These are phyloP conservation scores for Elephantulus edwardii DNA, from an alignment of 2,113 vertebrate genomes.

Conservation along the genomic window DNA sequence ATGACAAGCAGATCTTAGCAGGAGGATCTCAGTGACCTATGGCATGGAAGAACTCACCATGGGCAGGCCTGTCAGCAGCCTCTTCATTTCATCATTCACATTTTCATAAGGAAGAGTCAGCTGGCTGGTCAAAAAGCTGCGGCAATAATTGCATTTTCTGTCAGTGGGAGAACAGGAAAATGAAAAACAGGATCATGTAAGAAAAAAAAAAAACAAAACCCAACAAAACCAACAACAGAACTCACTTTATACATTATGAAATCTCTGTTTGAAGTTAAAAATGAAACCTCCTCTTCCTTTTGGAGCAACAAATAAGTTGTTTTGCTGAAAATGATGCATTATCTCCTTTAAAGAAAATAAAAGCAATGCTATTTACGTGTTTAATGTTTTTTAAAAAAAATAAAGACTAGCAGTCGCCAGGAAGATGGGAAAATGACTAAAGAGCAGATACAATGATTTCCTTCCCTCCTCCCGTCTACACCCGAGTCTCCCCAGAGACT, in stretches of 20 bases:
- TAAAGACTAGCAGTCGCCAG: neutral
- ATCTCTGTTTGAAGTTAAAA: slow-evolving; percentile 36
- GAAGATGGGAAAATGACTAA: slow-evolving; percentile 1
- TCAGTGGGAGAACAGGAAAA: slow-evolving; percentile 26
- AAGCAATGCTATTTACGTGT: slow-evolving; percentile 29
- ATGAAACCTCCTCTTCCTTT: slow-evolving; percentile 39
- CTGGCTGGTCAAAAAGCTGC: neutral
- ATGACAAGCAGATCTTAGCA: neutral
- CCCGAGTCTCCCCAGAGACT: neutral
- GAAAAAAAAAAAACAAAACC: slow-evolving; percentile 30
- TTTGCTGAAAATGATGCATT: neutral
- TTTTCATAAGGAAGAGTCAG: slow-evolving; percentile 38
- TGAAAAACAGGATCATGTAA: slow-evolving; percentile 3
- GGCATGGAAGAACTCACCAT: neutral
- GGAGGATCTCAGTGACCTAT: neutral
- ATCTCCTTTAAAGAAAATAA: slow-evolving; percentile 42
- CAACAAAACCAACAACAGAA: too few relatives aligned
- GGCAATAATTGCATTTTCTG: slow-evolving; percentile 7
- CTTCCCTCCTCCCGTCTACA: neutral
- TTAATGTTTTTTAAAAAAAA: slow-evolving; percentile 43
- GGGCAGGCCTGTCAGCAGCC: neutral
- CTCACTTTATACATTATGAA: neutral
- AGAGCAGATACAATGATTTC: slow-evolving; percentile 41
- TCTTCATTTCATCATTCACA: slow-evolving; percentile 9
- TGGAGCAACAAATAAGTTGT: slow-evolving; percentile 16